Evolutionary conservation across 2,113 vertebrate species (phyloP).

Genomic region (Pavo muticus): DNA sequence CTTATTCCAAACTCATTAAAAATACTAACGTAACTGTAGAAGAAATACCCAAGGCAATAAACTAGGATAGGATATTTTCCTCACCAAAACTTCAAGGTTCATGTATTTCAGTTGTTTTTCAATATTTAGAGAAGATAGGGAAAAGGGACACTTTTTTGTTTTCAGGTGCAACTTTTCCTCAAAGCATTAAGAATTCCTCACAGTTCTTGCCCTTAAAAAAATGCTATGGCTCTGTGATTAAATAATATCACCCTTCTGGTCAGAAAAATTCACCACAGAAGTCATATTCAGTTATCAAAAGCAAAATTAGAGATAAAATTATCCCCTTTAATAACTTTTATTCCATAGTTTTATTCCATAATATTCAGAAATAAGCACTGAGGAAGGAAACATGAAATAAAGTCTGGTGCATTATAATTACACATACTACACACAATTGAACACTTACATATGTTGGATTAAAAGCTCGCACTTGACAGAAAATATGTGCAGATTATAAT

Average conservation of each 20-base stretch:
- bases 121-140: not conserved
- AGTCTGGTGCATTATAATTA: not conserved
- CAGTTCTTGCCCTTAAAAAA: not conserved
- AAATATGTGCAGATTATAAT: not conserved
- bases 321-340: not conserved
- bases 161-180: not conserved
- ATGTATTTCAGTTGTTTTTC: not conserved
- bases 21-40: not conserved
- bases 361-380: not conserved
- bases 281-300: not conserved
- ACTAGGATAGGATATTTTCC: not conserved
- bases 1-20: not conserved
- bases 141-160: not conserved
- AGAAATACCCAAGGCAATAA: constrained; percentile 29
- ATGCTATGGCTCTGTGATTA: not conserved
- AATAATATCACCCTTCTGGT: not conserved
- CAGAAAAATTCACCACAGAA: not conserved
- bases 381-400: not conserved
- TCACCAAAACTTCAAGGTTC: not conserved
- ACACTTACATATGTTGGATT: not conserved
- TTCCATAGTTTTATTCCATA: not conserved
- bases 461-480: not conserved
- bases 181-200: not conserved
- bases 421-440: not conserved
- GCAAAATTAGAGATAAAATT: not conserved